phyloP scores from a whole-genome alignment of 1,140 invertebrate species.

The Nylanderia fulva region DNA sequence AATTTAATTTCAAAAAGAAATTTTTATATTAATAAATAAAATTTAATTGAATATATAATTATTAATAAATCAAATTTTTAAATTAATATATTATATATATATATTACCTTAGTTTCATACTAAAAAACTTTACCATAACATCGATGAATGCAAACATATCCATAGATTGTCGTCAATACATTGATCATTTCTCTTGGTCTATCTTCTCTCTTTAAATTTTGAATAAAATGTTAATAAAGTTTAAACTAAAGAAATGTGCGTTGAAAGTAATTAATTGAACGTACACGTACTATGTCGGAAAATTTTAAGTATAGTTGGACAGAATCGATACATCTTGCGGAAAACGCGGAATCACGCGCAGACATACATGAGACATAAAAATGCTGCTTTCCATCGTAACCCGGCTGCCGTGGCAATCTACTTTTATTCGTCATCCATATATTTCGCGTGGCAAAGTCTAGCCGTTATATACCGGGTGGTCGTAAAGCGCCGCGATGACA shows the following conservation, averaged over 20 bases:
- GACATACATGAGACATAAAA: constrained; percentile 36
- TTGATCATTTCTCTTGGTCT: background rate
- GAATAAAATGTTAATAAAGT: background rate
- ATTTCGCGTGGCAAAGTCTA: constrained; percentile 25
- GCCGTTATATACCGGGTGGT: constrained; percentile 37
- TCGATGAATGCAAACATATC: background rate
- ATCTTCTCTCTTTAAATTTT: background rate
- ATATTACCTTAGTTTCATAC: background rate
- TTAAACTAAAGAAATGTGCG: background rate
- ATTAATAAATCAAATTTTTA: too few species aligned
- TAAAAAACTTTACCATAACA: background rate
- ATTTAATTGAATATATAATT: too few species aligned
- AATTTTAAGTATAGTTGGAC: background rate
- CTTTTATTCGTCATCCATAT: constrained; percentile 51
- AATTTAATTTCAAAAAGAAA: too few species aligned
- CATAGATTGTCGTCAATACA: background rate
- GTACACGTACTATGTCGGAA: too few species aligned
- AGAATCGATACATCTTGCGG: background rate
- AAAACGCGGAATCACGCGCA: constrained; percentile 20
- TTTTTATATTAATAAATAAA: too few species aligned
- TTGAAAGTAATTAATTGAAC: constrained; percentile 1
- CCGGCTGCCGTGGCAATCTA: constrained; percentile 46
- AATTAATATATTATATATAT: background rate
- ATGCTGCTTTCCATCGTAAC: constrained; percentile 37
- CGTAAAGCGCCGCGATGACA: constrained; percentile 30